Percentiles rank a stretch among this genome's conserved stretches.
Conservation (phyloP, 2,888 invertebrate genomes). For the Dione vanillae region DNA sequence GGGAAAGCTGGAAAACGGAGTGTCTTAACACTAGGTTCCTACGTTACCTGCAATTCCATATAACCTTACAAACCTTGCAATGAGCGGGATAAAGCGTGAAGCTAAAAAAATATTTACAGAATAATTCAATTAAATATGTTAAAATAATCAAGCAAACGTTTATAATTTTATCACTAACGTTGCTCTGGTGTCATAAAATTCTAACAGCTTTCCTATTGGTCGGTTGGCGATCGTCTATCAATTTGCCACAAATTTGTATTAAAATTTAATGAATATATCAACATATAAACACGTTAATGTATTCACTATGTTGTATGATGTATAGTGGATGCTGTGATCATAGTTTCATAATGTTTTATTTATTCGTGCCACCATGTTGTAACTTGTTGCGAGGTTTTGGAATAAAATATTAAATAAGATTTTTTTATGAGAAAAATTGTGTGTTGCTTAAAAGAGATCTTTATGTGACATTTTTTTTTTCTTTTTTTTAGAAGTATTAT, state of each 20-base stretch:
- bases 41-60: too few species aligned
- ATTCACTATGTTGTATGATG: constrained; percentile 47
- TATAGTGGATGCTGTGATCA: constrained; percentile 39
- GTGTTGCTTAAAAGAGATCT: too few species aligned
- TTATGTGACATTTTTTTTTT: too few species aligned
- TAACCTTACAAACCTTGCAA: too few species aligned
- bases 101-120: too few species aligned
- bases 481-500: too few species aligned
- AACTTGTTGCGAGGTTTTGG: constrained; percentile 24
- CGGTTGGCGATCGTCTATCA: constrained; percentile 35
- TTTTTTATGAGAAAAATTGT: not conserved
- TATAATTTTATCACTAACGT: not conserved
- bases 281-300: constrained; percentile 46
- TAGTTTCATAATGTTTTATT: constrained; percentile 44
- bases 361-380: constrained; percentile 43
- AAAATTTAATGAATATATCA: constrained; percentile 45
- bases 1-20: too few species aligned
- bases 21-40: too few species aligned
- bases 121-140: too few species aligned
- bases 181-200: not conserved
- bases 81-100: too few species aligned
- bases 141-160: not conserved
- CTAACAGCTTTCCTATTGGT: constrained; percentile 8
- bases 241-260: constrained; percentile 37
- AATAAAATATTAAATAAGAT: constrained; percentile 3